Percentiles rank a stretch among this genome's conserved stretches.
These are phyloP conservation scores for Drosophila nebulosa DNA, from an alignment of 1,140 invertebrate species.

Conservation along the genomic window DNA sequence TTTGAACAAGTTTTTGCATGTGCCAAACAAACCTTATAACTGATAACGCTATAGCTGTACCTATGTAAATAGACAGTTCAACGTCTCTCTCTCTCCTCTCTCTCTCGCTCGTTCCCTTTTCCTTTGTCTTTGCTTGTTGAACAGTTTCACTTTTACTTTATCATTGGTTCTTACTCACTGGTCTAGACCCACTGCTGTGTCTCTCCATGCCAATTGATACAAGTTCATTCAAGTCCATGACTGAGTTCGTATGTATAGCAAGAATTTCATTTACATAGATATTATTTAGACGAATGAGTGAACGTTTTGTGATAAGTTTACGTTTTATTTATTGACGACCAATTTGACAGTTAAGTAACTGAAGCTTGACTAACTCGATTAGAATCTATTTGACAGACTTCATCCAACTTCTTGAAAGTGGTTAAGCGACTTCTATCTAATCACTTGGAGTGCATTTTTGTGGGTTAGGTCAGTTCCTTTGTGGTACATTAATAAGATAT, in stretches of 20 bases:
- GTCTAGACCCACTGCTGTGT: no score
- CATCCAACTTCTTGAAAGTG: background rate
- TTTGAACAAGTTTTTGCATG: slow-evolving; percentile 33
- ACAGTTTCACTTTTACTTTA: background rate
- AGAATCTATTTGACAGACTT: no score
- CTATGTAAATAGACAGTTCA: background rate
- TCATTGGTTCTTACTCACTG: background rate
- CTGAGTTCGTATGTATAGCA: no score
- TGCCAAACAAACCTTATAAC: slow-evolving; percentile 16
- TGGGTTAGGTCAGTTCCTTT: background rate
- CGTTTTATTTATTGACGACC: no score
- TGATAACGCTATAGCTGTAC: slow-evolving; percentile 35
- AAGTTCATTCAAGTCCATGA: background rate
- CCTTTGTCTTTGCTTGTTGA: background rate
- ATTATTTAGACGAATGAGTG: no score
- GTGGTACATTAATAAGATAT: background rate
- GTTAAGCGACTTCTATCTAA: background rate
- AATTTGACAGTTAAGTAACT: no score
- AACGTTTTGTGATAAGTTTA: no score
- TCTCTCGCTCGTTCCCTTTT: no score
- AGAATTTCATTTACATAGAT: no score
- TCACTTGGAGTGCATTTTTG: background rate
- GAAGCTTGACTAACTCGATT: no score
- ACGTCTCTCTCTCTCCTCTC: no score
- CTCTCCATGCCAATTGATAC: no score